Percentiles rank a stretch among this genome's conserved stretches.
phyloP scores from a whole-genome alignment of 2,888 invertebrate species.

The Caenorhabditis sp. region DNA sequence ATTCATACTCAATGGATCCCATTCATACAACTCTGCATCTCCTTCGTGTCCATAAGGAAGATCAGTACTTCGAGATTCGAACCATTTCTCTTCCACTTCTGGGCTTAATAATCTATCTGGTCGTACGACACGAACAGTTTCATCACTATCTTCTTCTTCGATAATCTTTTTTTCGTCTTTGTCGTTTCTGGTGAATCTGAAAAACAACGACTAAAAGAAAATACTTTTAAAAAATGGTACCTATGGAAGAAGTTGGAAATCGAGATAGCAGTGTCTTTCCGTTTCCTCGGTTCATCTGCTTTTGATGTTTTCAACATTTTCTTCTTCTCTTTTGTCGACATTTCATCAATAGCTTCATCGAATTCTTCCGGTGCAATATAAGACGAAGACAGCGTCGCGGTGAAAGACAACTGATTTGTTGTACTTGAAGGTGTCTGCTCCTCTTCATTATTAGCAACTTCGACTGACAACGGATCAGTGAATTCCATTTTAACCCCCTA shows the following conservation, averaged over 20 bases:
- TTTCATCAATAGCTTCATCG: slow-evolving; percentile 17
- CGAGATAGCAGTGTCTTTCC: slow-evolving; percentile 50
- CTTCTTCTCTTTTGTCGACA: slow-evolving; percentile 9
- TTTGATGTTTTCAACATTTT: slow-evolving; percentile 11
- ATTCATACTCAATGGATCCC: slow-evolving; percentile 40
- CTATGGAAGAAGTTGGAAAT: slow-evolving; percentile 51
- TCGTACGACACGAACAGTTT: slow-evolving; percentile 18
- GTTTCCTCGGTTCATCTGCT: slow-evolving; percentile 37
- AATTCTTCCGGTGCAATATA: slow-evolving; percentile 28
- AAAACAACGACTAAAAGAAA: too few relatives aligned
- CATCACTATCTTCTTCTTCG: slow-evolving; percentile 32
- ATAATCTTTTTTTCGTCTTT: slow-evolving; percentile 47
- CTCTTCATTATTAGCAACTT: slow-evolving; percentile 10
- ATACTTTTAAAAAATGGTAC: too few relatives aligned
- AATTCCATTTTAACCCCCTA: too few relatives aligned
- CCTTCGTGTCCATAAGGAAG: slow-evolving; percentile 40
- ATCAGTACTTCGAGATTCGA: slow-evolving; percentile 15
- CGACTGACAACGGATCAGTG: slow-evolving; percentile 25
- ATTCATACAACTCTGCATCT: slow-evolving; percentile 44
- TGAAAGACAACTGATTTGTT: slow-evolving; percentile 21
- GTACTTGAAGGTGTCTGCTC: too few relatives aligned
- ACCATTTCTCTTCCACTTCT: slow-evolving; percentile 39
- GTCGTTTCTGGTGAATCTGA: slow-evolving; percentile 46
- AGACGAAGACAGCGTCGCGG: slow-evolving; percentile 27
- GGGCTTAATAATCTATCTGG: slow-evolving; percentile 42